These are phyloP conservation scores for Carassius gibelio DNA, from an alignment of 2,113 vertebrate genomes.

Conservation along the genomic window DNA sequence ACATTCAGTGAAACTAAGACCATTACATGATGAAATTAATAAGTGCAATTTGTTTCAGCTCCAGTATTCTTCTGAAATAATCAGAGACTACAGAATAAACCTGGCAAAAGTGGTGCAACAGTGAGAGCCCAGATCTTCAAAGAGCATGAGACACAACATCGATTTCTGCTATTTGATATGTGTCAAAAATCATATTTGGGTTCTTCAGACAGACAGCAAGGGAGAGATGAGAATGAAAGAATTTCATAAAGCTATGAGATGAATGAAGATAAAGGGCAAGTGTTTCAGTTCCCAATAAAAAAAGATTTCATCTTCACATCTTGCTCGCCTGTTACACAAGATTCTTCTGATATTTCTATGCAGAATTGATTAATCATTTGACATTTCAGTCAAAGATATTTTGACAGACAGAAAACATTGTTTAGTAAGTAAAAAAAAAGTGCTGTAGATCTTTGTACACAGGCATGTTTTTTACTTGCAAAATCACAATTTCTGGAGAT, in stretches of 20 bases:
- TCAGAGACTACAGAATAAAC: background rate
- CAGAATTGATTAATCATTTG: conserved; percentile 11
- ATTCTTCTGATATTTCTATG: background rate
- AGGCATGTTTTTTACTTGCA: background rate
- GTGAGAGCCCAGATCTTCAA: conserved; percentile 12
- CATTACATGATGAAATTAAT: background rate
- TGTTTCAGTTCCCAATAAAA: background rate
- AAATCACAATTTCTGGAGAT: background rate
- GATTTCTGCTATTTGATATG: conserved; percentile 9
- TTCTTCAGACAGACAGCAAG: background rate
- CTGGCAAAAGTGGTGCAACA: background rate
- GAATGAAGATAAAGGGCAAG: conserved; percentile 12
- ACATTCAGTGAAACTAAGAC: background rate
- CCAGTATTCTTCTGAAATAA: background rate
- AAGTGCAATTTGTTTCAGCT: background rate
- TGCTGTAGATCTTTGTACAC: background rate
- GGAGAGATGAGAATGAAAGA: background rate
- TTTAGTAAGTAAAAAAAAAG: background rate
- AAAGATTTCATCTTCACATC: background rate
- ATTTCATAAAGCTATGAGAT: background rate
- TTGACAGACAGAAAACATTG: background rate
- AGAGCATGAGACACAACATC: conserved; percentile 6
- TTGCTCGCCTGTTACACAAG: background rate
- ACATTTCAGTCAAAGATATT: background rate
- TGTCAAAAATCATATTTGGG: conserved; percentile 21